A percentile compares a stretch with the other conserved stretches of the same genome.
Evolutionary conservation across 2,888 invertebrate genomes (phyloP).

Genomic region (Eilema caniola): DNA sequence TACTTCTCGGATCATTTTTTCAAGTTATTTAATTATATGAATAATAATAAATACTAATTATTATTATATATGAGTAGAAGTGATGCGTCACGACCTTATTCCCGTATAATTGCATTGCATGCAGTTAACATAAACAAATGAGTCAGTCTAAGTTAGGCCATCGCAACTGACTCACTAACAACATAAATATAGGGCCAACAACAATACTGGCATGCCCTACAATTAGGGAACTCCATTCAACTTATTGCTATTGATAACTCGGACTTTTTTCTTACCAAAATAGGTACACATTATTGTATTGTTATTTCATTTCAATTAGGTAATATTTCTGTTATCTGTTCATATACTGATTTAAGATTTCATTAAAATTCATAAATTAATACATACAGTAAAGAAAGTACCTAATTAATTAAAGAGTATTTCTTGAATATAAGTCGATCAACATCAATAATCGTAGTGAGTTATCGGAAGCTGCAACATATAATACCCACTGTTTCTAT

Average conservation of each 20-base stretch:
- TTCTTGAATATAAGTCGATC: not conserved
- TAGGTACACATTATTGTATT: not conserved
- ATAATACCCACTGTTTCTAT: slow-evolving; percentile 60
- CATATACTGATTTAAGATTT: not conserved
- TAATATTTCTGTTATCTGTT: not conserved
- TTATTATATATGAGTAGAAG: slow-evolving; percentile 58
- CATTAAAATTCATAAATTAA: not conserved
- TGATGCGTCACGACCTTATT: slow-evolving; percentile 78
- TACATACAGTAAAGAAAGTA: not conserved
- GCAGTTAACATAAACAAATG: slow-evolving; percentile 66
- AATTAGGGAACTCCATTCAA: slow-evolving; percentile 25
- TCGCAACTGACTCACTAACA: slow-evolving; percentile 71
- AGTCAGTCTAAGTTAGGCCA: slow-evolving; percentile 71
- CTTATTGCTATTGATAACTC: slow-evolving; percentile 8
- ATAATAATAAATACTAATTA: slow-evolving; percentile 57
- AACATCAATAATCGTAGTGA: slow-evolving; percentile 27
- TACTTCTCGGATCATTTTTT: slow-evolving; percentile 37
- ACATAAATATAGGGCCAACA: slow-evolving; percentile 35
- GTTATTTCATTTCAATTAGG: not conserved
- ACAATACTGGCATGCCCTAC: slow-evolving; percentile 28
- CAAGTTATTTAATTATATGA: slow-evolving; percentile 52
- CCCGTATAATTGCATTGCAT: slow-evolving; percentile 61
- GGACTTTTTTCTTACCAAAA: not conserved
- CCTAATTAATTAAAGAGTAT: not conserved
- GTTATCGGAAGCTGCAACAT: slow-evolving; percentile 63